phyloP scores from a whole-genome alignment of 30 jellyfish, hydroid and myxozoan genomes.

The Clytia hemisphaerica region DNA sequence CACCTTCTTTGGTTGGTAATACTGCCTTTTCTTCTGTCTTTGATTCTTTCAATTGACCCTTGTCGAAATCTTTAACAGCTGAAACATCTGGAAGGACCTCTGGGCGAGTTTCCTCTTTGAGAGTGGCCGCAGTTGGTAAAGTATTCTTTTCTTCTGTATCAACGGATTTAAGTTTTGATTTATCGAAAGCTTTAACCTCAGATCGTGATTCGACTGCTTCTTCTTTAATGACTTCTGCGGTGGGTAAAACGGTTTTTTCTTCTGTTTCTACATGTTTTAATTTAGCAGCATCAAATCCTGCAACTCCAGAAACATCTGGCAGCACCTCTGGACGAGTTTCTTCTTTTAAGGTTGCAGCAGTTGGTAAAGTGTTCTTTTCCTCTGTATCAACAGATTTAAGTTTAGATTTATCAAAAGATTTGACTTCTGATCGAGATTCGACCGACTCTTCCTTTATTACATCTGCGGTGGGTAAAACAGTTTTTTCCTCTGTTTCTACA shows the following conservation, averaged over 20 bases:
- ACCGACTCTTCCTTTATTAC: slow-evolving; percentile 66
- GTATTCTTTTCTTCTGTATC: slow-evolving; percentile 90
- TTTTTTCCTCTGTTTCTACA: slow-evolving; percentile 63
- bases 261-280: slow-evolving; percentile 80
- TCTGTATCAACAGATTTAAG: slow-evolving; percentile 65
- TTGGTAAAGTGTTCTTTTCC: slow-evolving; percentile 54
- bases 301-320: slow-evolving; percentile 30
- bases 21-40: slow-evolving; percentile 58
- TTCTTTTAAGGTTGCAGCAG: slow-evolving; percentile 64
- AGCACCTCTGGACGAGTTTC: slow-evolving; percentile 88
- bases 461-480: slow-evolving; percentile 65
- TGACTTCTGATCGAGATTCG: slow-evolving; percentile 80
- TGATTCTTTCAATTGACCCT: slow-evolving; percentile 49
- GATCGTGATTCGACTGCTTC: slow-evolving; percentile 62
- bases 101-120: slow-evolving; percentile 76
- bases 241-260: slow-evolving; percentile 77
- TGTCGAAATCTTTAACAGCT: slow-evolving; percentile 59
- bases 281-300: slow-evolving; percentile 51
- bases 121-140: slow-evolving; percentile 75
- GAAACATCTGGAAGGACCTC: slow-evolving; percentile 67
- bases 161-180: slow-evolving; percentile 63
- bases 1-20: slow-evolving; percentile 61
- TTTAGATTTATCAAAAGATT: slow-evolving; percentile 42
- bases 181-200: slow-evolving; percentile 62
- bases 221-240: slow-evolving; percentile 57